phyloP scores from a whole-genome alignment of 2,888 invertebrate species.

The Scaptomyza parva region DNA sequence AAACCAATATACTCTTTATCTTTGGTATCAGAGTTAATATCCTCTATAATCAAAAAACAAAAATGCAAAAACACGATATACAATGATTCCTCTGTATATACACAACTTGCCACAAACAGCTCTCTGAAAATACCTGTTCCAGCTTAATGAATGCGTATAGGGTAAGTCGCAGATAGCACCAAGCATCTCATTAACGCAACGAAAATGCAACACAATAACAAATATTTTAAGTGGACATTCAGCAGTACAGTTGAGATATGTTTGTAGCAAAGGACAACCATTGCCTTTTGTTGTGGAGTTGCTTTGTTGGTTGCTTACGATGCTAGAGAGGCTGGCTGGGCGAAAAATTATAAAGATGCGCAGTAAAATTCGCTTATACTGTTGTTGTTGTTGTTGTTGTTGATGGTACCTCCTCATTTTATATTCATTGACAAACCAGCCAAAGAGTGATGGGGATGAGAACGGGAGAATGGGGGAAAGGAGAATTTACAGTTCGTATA shows the following conservation, averaged over 20 bases:
- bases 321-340: slow-evolving; percentile 2
- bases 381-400: background rate
- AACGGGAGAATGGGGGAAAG: background rate
- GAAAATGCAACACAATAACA: slow-evolving; percentile 64
- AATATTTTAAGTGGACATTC: slow-evolving; percentile 63
- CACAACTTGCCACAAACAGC: background rate
- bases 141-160: background rate
- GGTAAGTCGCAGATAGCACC: slow-evolving; percentile 3
- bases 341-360: slow-evolving; percentile 30
- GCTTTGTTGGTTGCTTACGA: slow-evolving; percentile 39
- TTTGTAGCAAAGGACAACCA: slow-evolving; percentile 3
- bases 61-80: too few relatives aligned
- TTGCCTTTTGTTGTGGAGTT: slow-evolving; percentile 47
- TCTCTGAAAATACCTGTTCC: background rate
- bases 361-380: slow-evolving; percentile 26
- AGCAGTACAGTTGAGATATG: background rate
- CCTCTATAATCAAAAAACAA: too few relatives aligned
- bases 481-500: background rate
- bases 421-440: slow-evolving; percentile 59
- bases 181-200: slow-evolving; percentile 69
- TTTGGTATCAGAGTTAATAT: too few relatives aligned
- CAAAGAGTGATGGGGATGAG: slow-evolving; percentile 2
- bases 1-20: too few relatives aligned
- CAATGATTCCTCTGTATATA: too few relatives aligned
- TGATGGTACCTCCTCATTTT: slow-evolving; percentile 40